Percentiles rank a stretch among this genome's conserved stretches.
Evolutionary conservation across 2,888 invertebrate species (phyloP).

Genomic region (Heliconius hortense): DNA sequence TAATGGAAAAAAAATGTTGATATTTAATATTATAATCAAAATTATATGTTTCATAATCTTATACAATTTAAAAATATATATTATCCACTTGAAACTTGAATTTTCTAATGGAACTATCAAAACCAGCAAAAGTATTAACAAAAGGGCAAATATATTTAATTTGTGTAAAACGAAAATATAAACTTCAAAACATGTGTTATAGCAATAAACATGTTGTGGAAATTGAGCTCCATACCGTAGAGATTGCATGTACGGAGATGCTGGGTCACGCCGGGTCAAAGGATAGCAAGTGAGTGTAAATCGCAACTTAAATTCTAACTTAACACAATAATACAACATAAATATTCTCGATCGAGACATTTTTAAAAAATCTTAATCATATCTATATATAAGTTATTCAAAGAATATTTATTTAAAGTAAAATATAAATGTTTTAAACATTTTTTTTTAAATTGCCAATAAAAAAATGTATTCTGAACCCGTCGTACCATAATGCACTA

Average conservation of each 20-base stretch:
- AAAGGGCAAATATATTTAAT: not conserved
- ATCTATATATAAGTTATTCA: not conserved
- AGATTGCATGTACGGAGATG: conserved; percentile 27
- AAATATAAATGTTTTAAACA: not conserved
- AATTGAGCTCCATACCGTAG: conserved; percentile 23
- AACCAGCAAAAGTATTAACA: not conserved
- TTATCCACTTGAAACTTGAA: too few relatives aligned
- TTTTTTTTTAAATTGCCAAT: not conserved
- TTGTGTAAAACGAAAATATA: conserved; percentile 1
- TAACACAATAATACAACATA: conserved; percentile 11
- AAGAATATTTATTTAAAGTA: not conserved
- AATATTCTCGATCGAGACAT: not conserved
- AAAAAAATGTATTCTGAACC: not conserved
- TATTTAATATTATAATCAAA: not conserved
- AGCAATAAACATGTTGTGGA: conserved; percentile 28
- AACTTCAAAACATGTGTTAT: not conserved
- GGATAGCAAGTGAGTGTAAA: conserved; percentile 32
- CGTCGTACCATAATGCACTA: conserved; percentile 17
- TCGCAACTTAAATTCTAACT: conserved; percentile 30
- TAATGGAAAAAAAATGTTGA: too few relatives aligned
- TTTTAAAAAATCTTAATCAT: not conserved
- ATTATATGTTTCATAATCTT: not conserved
- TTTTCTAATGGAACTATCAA: too few relatives aligned
- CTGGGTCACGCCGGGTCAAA: conserved; percentile 34
- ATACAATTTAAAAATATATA: not conserved